Evolutionary conservation across 1,140 invertebrate species (phyloP), one percentile per base, ranked within the genome.

Genomic region (Aphaenogaster rudis): DNA sequence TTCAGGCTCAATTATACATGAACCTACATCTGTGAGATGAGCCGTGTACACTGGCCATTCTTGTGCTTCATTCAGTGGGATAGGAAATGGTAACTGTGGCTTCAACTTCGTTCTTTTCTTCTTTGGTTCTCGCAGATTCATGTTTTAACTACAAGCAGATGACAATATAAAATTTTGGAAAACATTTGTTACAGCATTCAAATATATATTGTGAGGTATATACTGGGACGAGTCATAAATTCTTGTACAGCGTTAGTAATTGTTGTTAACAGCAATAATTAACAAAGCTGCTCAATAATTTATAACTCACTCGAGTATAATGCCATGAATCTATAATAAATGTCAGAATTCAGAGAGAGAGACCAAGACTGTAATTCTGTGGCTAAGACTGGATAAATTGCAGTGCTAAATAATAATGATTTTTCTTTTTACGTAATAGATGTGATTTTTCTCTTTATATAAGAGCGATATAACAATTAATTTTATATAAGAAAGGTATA

Each of bases 11-110:
- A 93, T 95, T 61, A 98, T 95, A 88, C 97, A 96, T 3, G 97
- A 96, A 87, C 96, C 96, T 81, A 96, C 94, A 1, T 97, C 96
- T 93, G 97, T 97, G 79, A 96, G 97, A 88, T 96, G 94, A 21
- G 96, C 97, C 72, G 96, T 96, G 92, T 96, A 97, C 17, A 95
- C 86, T 71, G 93, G 94, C 92, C 95, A 94, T 74, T 95, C 92
- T 66, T 96, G 91, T 67, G 96, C 94, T 88, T 95, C 94, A 88
- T 95, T 94, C 52, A 94, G 91, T 89, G 93, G 93, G 77, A 96
- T 93, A 9, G 96, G 96, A 80, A 96, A 94, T 3, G 96, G 93
- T 72, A 91, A 88, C 52, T 94, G 93, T 39, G 79, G 72, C 64
- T 93, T 91, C 8, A 94, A 79, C 88, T 92, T 93, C 8, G 91